Evolutionary conservation across 2,888 invertebrate species (phyloP).

Genomic region (Lymantria dispar): DNA sequence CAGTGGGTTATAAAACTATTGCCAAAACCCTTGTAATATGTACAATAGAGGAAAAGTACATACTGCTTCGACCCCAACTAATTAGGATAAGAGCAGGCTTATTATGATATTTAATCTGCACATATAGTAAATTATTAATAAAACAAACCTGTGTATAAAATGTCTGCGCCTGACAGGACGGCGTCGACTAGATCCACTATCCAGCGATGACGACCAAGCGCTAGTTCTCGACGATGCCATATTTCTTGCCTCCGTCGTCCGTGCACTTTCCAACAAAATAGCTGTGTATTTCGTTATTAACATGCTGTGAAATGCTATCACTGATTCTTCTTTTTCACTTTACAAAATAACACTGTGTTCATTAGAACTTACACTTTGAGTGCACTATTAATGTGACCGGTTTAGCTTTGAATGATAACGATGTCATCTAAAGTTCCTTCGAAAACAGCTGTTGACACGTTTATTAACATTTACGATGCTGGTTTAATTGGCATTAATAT

Average conservation of each 20-base stretch:
- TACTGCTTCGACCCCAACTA: too few relatives aligned
- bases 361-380: conserved; percentile 10
- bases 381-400: conserved; percentile 3
- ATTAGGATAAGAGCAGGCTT: too few relatives aligned
- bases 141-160: conserved; percentile 60
- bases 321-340: conserved; percentile 22
- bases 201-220: conserved; percentile 60
- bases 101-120: too few relatives aligned
- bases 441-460: too few relatives aligned
- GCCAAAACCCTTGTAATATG: too few relatives aligned
- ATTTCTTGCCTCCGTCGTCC: conserved; percentile 69
- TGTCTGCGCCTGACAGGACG: conserved; percentile 56
- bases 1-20: too few relatives aligned
- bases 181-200: conserved; percentile 51
- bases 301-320: conserved; percentile 65
- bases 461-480: too few relatives aligned
- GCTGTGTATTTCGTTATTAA: conserved; percentile 88
- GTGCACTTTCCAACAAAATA: conserved; percentile 85
- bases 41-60: too few relatives aligned
- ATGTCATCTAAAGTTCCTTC: too few relatives aligned
- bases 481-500: too few relatives aligned
- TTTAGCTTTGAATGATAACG: background rate
- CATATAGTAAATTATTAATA: background rate
- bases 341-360: conserved; percentile 16
- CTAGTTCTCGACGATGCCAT: conserved; percentile 45